phyloP scores from a whole-genome alignment of 2,888 invertebrate species.

The Orthosia gracilis region DNA sequence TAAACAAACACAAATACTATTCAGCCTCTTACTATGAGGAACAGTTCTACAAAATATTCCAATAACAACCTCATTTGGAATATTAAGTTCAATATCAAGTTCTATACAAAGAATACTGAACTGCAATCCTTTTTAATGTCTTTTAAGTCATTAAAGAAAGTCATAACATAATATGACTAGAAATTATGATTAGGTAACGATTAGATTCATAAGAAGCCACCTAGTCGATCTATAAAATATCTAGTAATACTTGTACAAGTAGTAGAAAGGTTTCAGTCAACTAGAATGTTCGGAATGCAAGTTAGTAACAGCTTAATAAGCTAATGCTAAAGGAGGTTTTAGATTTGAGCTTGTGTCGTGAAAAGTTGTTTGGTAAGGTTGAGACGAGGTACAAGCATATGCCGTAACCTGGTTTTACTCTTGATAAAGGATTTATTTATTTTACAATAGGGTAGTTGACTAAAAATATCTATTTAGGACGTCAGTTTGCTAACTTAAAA shows the following conservation, averaged over 20 bases:
- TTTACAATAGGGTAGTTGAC: too few species aligned
- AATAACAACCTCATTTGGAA: neutral
- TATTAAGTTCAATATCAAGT: conserved; percentile 1
- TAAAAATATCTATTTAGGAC: too few species aligned
- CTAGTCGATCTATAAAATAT: conserved; percentile 24
- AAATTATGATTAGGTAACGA: conserved; percentile 44
- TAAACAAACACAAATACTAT: neutral
- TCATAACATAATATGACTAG: conserved; percentile 5
- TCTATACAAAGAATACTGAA: neutral
- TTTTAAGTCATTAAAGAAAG: conserved; percentile 37
- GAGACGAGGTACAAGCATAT: neutral
- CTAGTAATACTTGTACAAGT: conserved; percentile 44
- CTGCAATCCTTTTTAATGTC: conserved; percentile 1
- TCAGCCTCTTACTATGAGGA: conserved; percentile 13
- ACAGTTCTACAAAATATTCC: conserved; percentile 1
- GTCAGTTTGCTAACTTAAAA: too few species aligned
- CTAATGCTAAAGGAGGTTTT: conserved; percentile 36
- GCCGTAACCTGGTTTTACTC: neutral
- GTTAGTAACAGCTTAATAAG: conserved; percentile 50
- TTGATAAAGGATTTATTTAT: too few species aligned
- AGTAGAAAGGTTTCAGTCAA: conserved; percentile 12
- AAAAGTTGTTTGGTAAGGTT: neutral
- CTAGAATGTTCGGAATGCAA: conserved; percentile 46
- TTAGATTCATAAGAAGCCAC: conserved; percentile 22
- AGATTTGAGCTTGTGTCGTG: conserved; percentile 19